phyloP scores from a whole-genome alignment of 2,113 vertebrate species.

The Notothenia coriiceps region DNA sequence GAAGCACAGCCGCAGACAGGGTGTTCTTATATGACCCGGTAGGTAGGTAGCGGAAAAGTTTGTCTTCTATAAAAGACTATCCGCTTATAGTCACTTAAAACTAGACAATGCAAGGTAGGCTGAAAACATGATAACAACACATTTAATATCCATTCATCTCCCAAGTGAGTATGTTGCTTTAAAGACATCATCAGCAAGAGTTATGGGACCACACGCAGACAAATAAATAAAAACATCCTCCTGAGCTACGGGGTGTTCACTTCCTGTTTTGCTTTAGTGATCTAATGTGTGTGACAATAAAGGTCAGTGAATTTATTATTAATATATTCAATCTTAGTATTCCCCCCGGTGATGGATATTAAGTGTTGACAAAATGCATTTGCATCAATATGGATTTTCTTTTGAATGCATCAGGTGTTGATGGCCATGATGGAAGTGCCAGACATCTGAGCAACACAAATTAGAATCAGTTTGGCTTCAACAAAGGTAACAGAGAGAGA shows the following conservation, averaged over 20 bases:
- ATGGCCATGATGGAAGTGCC: conserved; percentile 1
- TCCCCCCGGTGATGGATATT: conserved; percentile 12
- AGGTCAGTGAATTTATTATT: no score
- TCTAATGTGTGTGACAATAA: background rate
- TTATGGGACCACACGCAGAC: background rate
- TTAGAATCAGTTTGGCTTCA: conserved; percentile 3
- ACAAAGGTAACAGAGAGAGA: conserved; percentile 1
- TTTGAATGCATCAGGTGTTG: conserved; percentile 16
- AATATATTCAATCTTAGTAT: no score
- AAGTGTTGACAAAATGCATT: conserved; percentile 2
- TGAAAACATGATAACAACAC: background rate
- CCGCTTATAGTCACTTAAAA: background rate
- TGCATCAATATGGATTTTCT: conserved; percentile 20
- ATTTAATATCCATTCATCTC: background rate
- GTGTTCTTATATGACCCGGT: background rate
- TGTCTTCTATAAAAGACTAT: background rate
- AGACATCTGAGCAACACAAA: background rate
- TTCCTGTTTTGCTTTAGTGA: background rate
- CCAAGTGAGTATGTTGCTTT: background rate
- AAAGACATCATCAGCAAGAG: background rate
- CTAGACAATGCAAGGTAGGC: background rate
- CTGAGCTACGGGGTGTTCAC: background rate
- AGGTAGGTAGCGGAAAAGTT: background rate
- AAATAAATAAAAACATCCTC: background rate
- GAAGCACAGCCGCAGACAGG: conserved; percentile 18